Evolutionary conservation across 2,888 invertebrate genomes (phyloP), one percentile per base, ranked within the genome.

Genomic region (Falcaria lacertinaria): DNA sequence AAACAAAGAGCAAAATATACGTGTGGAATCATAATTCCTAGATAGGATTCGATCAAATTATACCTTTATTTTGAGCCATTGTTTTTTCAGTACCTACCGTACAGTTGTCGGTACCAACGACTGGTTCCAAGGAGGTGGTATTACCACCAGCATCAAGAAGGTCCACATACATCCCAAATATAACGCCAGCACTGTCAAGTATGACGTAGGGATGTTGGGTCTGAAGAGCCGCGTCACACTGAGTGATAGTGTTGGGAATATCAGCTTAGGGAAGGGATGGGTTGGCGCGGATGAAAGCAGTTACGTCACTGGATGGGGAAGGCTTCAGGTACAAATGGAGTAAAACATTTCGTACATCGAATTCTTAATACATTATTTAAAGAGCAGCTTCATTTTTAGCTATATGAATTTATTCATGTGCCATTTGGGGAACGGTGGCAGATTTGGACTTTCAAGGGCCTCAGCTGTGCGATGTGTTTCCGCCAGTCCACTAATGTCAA

Each of bases 281-380:
- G 39, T 68, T 0, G 50, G 22, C 1, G 62, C 50, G 2, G 57
- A 47, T 0, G 54, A 45, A 8, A 5, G 46, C 1, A 36, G 56
- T 14, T 56, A 25, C 34, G 69, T 69, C 5, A 63, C 69, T 2
- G 77, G 75, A n/a, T 77, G 74, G 71, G 76, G 76, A 5, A 42
- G 38, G 15, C 34, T 50, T 3, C 45, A 13, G 51, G 70, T 67
- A 41, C 57, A 53, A n/a, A n/a, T n/a, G n/a, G n/a, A n/a, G n/a
- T n/a, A n/a, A n/a, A n/a, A n/a, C n/a, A n/a, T n/a, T n/a, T n/a
- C n/a, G n/a, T n/a, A n/a, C n/a, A n/a, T n/a, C n/a, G n/a, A n/a
- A n/a, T n/a, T n/a, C n/a, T n/a, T n/a, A n/a, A n/a, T n/a, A n/a
- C n/a, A n/a, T n/a, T n/a, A n/a, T n/a, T n/a, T n/a, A n/a, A n/a